These are phyloP conservation scores for Lagocephalus sceleratus DNA, from an alignment of 2,797 vertebrate species.

Conservation along the genomic window DNA sequence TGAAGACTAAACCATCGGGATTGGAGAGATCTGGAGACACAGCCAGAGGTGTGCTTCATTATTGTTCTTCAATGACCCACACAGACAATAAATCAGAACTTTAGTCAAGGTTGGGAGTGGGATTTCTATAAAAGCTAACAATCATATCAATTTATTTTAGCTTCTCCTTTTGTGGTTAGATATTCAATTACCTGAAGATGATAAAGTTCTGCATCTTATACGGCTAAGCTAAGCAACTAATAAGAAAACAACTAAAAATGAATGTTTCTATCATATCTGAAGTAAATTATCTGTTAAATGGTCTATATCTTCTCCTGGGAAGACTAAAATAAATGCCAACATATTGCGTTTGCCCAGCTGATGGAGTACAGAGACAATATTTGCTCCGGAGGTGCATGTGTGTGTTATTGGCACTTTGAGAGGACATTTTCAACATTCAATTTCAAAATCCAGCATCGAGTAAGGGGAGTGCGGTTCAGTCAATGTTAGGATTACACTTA, in stretches of 20 bases:
- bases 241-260: not conserved
- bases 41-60: constrained; percentile 59
- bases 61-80: constrained; percentile 51
- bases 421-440: too few species aligned
- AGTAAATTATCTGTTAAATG: not conserved
- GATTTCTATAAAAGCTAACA: not conserved
- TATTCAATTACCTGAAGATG: not conserved
- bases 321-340: too few species aligned
- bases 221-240: not conserved
- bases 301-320: too few species aligned
- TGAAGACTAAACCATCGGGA: constrained; percentile 91
- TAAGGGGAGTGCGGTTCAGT: too few species aligned
- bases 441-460: too few species aligned
- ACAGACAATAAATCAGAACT: constrained; percentile 62
- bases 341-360: too few species aligned
- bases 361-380: too few species aligned
- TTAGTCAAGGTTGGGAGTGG: too few species aligned
- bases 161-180: not conserved
- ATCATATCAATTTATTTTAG: not conserved
- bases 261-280: not conserved
- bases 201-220: not conserved
- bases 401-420: too few species aligned
- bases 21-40: constrained; percentile 87
- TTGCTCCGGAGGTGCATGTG: too few species aligned
- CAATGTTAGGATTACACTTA: too few species aligned